These are phyloP conservation scores for Spodoptera exigua DNA, from an alignment of 2,888 invertebrate genomes.

Conservation along the genomic window DNA sequence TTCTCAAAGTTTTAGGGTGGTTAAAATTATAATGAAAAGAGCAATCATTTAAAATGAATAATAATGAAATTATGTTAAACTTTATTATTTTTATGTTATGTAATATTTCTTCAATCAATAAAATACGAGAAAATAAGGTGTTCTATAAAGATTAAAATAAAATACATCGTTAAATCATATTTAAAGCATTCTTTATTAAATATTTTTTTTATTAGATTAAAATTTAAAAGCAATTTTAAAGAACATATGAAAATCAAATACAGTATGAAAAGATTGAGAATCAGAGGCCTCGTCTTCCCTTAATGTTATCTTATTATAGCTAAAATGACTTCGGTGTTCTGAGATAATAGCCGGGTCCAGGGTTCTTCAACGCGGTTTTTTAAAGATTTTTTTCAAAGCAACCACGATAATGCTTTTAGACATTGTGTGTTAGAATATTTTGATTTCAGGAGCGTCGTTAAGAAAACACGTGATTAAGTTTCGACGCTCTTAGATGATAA, in stretches of 20 bases:
- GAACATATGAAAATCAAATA: slow-evolving; percentile 14
- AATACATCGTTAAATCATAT: no score
- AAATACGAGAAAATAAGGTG: no score
- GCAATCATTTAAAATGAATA: rapidly evolving
- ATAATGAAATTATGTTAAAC: no score
- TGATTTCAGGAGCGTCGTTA: slow-evolving; percentile 72
- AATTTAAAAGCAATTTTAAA: not conserved
- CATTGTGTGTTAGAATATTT: slow-evolving; percentile 81
- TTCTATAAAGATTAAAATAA: no score
- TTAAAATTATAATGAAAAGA: not conserved
- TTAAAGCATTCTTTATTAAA: no score
- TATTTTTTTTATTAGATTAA: no score
- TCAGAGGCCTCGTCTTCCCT: slow-evolving; percentile 73
- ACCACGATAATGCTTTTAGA: slow-evolving; percentile 83
- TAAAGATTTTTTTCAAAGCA: slow-evolving; percentile 73
- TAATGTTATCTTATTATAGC: slow-evolving; percentile 89
- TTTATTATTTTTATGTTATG: no score
- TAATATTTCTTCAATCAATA: no score
- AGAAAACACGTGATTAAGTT: slow-evolving; percentile 40
- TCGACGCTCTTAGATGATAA: slow-evolving; percentile 34
- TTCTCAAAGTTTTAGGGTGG: slow-evolving; percentile 73
- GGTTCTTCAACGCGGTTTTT: slow-evolving; percentile 83
- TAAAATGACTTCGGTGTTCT: slow-evolving; percentile 89
- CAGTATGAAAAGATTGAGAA: slow-evolving; percentile 69
- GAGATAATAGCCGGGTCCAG: slow-evolving; percentile 84